Evolutionary conservation across 2,888 invertebrate species (phyloP).

Genomic region (Panzeria rudis): DNA sequence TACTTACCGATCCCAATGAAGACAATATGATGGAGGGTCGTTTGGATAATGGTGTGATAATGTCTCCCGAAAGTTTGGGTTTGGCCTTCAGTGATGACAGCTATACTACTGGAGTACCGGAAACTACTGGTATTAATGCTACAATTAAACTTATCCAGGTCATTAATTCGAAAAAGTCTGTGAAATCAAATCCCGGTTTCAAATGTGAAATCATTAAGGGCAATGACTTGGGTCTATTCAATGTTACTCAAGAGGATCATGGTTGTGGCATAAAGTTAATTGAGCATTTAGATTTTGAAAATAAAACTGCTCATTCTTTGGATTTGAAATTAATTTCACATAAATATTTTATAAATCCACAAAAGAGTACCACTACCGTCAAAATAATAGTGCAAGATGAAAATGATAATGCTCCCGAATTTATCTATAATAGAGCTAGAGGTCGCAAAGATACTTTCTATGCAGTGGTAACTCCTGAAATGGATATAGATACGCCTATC

Average conservation of each 20-base stretch:
- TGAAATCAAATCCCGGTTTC: slow-evolving; percentile 84
- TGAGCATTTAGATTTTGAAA: slow-evolving; percentile 91
- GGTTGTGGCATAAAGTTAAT: slow-evolving; percentile 92
- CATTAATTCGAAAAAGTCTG: slow-evolving; percentile 82
- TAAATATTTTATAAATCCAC: slow-evolving; percentile 91
- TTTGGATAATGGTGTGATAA: slow-evolving; percentile 78
- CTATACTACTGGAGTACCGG: slow-evolving; percentile 92
- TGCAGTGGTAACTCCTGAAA: slow-evolving; percentile 90
- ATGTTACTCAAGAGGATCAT: slow-evolving; percentile 89
- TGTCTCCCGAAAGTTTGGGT: slow-evolving; percentile 84
- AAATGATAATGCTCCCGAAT: slow-evolving; percentile 95
- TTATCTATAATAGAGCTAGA: slow-evolving; percentile 88
- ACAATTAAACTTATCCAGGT: slow-evolving; percentile 83
- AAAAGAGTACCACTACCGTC: slow-evolving; percentile 89
- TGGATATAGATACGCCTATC: slow-evolving; percentile 90
- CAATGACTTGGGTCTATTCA: slow-evolving; percentile 88
- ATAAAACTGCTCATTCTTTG: slow-evolving; percentile 88
- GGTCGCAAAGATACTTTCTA: slow-evolving; percentile 90
- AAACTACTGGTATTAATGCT: slow-evolving; percentile 84
- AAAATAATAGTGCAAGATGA: slow-evolving; percentile 93
- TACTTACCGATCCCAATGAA: slow-evolving; percentile 88
- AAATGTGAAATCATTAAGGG: slow-evolving; percentile 91
- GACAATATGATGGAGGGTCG: slow-evolving; percentile 79
- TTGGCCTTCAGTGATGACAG: slow-evolving; percentile 94
- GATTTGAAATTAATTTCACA: slow-evolving; percentile 91